Percentiles rank a stretch among this genome's conserved stretches.
Conservation (phyloP, 2,113 vertebrate genomes). For the Petrocephalus microphthalmus region DNA sequence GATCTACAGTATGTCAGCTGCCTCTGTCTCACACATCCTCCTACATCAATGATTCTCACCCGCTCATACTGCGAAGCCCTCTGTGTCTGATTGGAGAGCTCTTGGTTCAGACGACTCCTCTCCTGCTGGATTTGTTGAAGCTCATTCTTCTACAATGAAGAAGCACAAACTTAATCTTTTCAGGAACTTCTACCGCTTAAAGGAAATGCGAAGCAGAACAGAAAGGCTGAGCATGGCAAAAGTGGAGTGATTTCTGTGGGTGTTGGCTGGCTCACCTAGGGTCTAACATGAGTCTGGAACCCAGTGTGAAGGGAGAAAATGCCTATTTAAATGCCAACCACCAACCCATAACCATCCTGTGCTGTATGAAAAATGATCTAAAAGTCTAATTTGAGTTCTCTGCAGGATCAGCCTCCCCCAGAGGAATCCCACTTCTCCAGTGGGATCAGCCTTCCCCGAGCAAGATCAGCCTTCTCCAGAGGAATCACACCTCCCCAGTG, state of each 20-base stretch:
- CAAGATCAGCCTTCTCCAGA: no score
- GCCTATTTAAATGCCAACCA: not conserved
- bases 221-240: not conserved
- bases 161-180: not conserved
- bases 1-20: not conserved
- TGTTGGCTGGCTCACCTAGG: not conserved
- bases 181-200: not conserved
- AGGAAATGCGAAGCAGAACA: not conserved
- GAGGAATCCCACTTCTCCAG: not conserved
- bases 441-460: no score
- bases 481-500: not conserved
- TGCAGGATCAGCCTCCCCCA: not conserved
- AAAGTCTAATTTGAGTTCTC: not conserved
- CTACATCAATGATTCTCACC: conserved; percentile 53
- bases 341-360: not conserved
- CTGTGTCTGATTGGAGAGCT: conserved; percentile 54
- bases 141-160: conserved; percentile 60
- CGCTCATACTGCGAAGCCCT: conserved; percentile 61
- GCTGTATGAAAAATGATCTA: not conserved
- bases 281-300: not conserved
- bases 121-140: conserved; percentile 64
- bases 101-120: conserved; percentile 55
- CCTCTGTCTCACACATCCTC: not conserved
- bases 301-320: not conserved
- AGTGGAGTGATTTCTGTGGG: not conserved